Evolutionary conservation across 2,113 vertebrate species (phyloP).

Genomic region (Pycnonotus jocosus): DNA sequence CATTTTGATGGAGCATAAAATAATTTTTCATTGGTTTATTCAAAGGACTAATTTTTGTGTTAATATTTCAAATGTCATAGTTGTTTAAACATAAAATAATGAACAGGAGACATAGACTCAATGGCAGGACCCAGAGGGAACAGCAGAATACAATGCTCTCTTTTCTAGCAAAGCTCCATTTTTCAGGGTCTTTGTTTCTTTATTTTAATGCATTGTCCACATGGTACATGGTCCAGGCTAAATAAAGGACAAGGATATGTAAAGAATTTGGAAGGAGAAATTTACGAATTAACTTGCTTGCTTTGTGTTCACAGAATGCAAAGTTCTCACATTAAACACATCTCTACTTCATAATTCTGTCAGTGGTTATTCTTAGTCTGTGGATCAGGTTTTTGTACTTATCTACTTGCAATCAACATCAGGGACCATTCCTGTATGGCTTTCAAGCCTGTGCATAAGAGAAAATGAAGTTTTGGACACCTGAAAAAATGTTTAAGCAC

Average conservation of each 20-base stretch:
- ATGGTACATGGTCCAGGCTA: not conserved
- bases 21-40: not conserved
- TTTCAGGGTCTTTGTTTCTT: not conserved
- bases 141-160: not conserved
- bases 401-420: not conserved
- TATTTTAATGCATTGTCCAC: not conserved
- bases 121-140: not conserved
- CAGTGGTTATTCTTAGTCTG: not conserved
- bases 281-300: not conserved
- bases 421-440: not conserved
- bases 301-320: not conserved
- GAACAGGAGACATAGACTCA: not conserved
- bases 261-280: not conserved
- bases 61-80: not conserved
- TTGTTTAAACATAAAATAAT: not conserved
- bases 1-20: not conserved
- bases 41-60: not conserved
- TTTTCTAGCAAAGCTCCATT: not conserved
- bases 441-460: not conserved
- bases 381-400: not conserved
- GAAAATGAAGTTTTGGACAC: not conserved
- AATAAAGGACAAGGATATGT: not conserved
- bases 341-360: not conserved
- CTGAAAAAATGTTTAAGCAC: not conserved
- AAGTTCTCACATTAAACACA: not conserved